A percentile compares a stretch with the other conserved stretches of the same genome.
Evolutionary conservation across 2,888 invertebrate genomes (phyloP).

Genomic region (Pseudococcus longispinus): DNA sequence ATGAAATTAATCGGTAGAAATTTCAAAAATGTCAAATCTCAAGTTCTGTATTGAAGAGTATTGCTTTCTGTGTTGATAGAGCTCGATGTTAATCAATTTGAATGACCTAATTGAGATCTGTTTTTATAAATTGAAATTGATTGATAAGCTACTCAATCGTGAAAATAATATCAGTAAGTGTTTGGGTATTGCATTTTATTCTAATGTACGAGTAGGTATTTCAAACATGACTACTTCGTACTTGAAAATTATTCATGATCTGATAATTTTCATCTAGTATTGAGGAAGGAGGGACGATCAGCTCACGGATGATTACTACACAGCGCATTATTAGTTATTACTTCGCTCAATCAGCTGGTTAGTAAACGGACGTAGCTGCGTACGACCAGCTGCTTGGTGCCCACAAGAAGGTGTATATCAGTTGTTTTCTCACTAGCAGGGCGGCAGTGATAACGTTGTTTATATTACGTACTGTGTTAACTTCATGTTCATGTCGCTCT

Average conservation of each 20-base stretch:
- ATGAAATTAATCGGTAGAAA: no score
- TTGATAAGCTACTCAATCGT: not conserved
- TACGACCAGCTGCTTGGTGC: slow-evolving; percentile 16
- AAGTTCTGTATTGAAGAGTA: not conserved
- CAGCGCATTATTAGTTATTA: not conserved
- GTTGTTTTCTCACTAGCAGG: not conserved
- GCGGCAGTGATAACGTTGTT: slow-evolving; percentile 21
- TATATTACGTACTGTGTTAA: not conserved
- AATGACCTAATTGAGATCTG: not conserved
- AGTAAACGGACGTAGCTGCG: not conserved
- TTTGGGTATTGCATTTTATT: not conserved
- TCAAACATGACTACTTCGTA: not conserved
- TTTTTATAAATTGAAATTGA: not conserved
- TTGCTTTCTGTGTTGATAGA: not conserved
- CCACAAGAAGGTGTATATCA: not conserved
- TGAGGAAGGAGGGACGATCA: not conserved
- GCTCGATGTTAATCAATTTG: not conserved
- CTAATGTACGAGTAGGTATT: not conserved
- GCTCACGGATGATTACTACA: not conserved
- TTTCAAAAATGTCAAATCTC: no score
- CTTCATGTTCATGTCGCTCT: not conserved
- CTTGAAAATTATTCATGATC: not conserved
- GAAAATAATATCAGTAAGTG: not conserved
- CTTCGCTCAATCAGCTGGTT: not conserved
- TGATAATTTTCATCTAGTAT: not conserved